Conservation (phyloP, 1,140 invertebrate species). For the Drosophila sp. region DNA sequence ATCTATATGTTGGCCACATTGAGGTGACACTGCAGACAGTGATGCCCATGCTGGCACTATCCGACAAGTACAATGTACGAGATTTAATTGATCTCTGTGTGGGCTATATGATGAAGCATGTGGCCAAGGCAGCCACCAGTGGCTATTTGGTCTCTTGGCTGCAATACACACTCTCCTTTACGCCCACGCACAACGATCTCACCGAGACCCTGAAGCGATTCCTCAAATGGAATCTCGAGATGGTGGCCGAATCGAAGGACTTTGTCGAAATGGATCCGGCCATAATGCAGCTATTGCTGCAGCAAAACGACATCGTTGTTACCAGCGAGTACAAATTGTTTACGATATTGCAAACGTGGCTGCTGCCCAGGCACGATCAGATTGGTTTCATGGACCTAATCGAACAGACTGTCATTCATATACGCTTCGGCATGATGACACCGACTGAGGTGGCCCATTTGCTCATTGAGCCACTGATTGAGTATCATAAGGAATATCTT, state of each 20-base stretch:
- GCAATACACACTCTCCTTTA: conserved; percentile 93
- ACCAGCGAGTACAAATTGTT: conserved; percentile 94
- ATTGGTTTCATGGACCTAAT: conserved; percentile 87
- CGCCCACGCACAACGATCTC: conserved; percentile 88
- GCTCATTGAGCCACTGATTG: conserved; percentile 89
- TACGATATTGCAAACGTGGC: conserved; percentile 90
- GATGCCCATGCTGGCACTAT: conserved; percentile 92
- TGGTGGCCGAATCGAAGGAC: conserved; percentile 90
- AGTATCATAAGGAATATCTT: conserved; percentile 94
- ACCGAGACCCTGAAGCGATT: conserved; percentile 90
- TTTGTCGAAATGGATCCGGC: conserved; percentile 93
- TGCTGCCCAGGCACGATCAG: conserved; percentile 87
- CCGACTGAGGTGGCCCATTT: conserved; percentile 92
- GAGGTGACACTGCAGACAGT: conserved; percentile 92
- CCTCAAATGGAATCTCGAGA: conserved; percentile 95
- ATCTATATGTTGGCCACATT: conserved; percentile 96
- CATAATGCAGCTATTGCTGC: conserved; percentile 89
- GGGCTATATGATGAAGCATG: conserved; percentile 94
- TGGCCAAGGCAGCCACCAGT: conserved; percentile 91
- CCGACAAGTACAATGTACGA: conserved; percentile 97
- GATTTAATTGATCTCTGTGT: conserved; percentile 93
- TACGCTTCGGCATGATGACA: conserved; percentile 97
- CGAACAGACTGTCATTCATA: conserved; percentile 88
- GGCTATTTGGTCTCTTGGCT: conserved; percentile 94
- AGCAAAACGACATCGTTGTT: conserved; percentile 94